Conservation (phyloP, 2,888 invertebrate species). For the Plagiodera versicolora region DNA sequence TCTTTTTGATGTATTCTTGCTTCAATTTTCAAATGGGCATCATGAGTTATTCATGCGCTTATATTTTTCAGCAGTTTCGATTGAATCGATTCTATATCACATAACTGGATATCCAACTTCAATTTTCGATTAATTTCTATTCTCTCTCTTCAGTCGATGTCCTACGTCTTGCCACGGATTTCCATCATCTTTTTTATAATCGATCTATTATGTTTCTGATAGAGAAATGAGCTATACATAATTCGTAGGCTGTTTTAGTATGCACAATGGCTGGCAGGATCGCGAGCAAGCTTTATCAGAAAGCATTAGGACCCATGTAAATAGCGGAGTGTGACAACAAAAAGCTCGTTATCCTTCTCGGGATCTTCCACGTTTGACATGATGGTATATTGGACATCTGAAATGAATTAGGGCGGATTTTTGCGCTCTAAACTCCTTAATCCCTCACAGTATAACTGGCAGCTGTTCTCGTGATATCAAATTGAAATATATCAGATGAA, state of each 20-base stretch:
- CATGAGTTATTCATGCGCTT: too few species aligned
- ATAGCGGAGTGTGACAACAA: constrained; percentile 29
- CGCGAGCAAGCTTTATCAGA: constrained; percentile 23
- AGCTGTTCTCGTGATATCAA: background rate
- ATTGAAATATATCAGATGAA: too few species aligned
- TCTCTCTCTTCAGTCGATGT: too few species aligned
- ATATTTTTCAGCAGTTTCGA: too few species aligned
- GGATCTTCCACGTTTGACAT: constrained; percentile 27
- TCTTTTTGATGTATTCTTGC: too few species aligned
- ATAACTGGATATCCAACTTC: too few species aligned
- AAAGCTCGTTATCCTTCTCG: constrained; percentile 35
- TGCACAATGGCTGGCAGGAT: constrained; percentile 25
- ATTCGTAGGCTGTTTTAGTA: constrained; percentile 30
- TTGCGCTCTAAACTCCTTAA: background rate
- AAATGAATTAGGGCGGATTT: background rate
- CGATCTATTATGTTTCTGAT: constrained; percentile 10
- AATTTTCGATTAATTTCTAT: too few species aligned
- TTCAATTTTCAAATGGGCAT: too few species aligned
- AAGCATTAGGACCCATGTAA: constrained; percentile 29
- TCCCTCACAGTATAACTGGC: background rate
- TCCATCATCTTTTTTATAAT: too few species aligned
- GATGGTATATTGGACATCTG: constrained; percentile 12
- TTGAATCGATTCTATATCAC: too few species aligned
- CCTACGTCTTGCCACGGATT: too few species aligned
- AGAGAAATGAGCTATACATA: constrained; percentile 32